Evolutionary conservation across 2,888 invertebrate genomes (phyloP), one percentile per base, ranked within the genome.

Genomic region (Epiperipatus broadwayi): DNA sequence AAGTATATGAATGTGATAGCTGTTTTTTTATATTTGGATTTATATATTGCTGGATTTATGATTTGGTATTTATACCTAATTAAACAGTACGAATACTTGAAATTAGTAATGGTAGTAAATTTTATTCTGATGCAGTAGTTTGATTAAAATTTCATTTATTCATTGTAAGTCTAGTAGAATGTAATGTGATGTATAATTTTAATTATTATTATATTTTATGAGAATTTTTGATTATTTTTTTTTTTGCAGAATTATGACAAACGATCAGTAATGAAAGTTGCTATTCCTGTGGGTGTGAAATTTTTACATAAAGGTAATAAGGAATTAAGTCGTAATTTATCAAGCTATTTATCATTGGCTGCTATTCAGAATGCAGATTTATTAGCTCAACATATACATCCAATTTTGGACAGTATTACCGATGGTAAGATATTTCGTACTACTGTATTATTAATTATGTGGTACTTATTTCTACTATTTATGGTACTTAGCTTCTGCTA

Each of bases 241-340:
- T 41, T 43, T 48, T 58, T 61, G 20, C 55, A 75, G 73, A 73
- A 75, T 56, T 75, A 75, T 57, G 67, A 66, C 50, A 74, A 74
- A 54, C 67, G 69, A 48, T 64, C 67, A 44, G 73, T 77, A 44
- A 84, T 84, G 83, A 73, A 76, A 52, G 59, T 76, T 39, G 80
- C 84, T 31, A 64, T 91, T 46, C 87, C 89, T 0, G 75, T 84
- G 4, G 84, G 87, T 2, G 83, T 91, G 2, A 81, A 83, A 60
- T 85, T 85, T 59, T 63, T 91, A 36, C 78, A 80, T 52, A 81
- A 81, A 55, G 80, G 81, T 39, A 89, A 89, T 60, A 71, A 75
- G 45, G 87, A 87, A 58, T 68, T 91, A 44, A 80, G 80, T 1
- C 67, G 83, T 41, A 85, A 84, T 56, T 75, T 87, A 67, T 81